These are phyloP conservation scores for Phylloscopus trochiloides DNA, from an alignment of 2,113 vertebrate genomes.

Conservation along the genomic window DNA sequence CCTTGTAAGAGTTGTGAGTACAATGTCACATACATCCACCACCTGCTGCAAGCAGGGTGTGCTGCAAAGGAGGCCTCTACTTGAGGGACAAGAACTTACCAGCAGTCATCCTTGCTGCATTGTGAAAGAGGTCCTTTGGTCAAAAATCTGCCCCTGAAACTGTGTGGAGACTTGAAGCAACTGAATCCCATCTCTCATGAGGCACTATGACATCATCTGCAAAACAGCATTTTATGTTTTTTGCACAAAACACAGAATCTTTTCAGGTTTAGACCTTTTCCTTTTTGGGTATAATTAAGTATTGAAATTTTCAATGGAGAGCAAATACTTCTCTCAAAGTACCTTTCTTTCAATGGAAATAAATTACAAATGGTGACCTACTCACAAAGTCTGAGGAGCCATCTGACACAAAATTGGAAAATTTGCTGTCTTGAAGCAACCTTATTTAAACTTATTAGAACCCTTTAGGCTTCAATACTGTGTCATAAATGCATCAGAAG, in stretches of 20 bases:
- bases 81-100: neutral
- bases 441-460: neutral
- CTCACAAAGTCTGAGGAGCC: neutral
- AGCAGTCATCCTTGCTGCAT: neutral
- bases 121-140: neutral
- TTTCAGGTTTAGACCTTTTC: neutral
- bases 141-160: neutral
- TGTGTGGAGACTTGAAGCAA: neutral
- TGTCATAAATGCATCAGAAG: neutral
- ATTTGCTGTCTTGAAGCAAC: neutral
- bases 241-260: neutral
- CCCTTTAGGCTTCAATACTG: neutral
- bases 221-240: neutral
- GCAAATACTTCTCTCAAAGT: neutral
- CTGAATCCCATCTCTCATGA: neutral
- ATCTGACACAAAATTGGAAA: neutral
- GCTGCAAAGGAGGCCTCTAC: neutral
- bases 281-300: neutral
- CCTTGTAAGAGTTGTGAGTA: neutral
- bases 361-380: neutral
- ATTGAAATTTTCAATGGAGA: neutral
- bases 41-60: neutral
- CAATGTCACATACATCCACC: neutral
- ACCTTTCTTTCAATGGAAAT: neutral
- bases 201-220: neutral